A percentile compares a stretch with the other conserved stretches of the same genome.
These are phyloP conservation scores for Agraylea sexmaculata DNA, from an alignment of 1,140 invertebrate species.

Conservation along the genomic window DNA sequence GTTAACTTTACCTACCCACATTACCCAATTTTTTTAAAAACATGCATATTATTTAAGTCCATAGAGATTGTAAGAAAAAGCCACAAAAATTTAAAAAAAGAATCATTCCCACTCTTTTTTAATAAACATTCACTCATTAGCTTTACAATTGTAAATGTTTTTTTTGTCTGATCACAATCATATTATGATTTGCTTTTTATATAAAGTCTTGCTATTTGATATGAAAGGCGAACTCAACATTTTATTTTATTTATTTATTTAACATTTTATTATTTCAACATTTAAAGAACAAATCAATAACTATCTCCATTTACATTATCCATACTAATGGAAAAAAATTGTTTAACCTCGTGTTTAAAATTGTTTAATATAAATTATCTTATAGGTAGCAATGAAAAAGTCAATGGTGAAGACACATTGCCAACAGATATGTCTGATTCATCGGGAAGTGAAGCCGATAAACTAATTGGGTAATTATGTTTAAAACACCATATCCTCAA, in stretches of 20 bases:
- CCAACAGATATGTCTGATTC: constrained; percentile 72
- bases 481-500: too few relatives aligned
- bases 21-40: too few relatives aligned
- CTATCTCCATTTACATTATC: too few relatives aligned
- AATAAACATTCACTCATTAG: too few relatives aligned
- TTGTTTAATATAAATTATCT: neutral
- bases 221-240: neutral
- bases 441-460: constrained; percentile 67
- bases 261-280: neutral
- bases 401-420: constrained; percentile 30
- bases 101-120: too few relatives aligned
- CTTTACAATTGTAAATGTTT: too few relatives aligned
- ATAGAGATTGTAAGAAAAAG: neutral
- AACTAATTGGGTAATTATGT: constrained; percentile 33
- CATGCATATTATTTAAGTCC: neutral
- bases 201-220: too few relatives aligned
- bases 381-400: constrained; percentile 15
- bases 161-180: too few relatives aligned
- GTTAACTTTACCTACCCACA: too few relatives aligned
- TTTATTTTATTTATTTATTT: neutral
- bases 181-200: too few relatives aligned
- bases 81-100: neutral
- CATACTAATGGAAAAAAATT: too few relatives aligned
- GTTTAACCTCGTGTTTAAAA: neutral
- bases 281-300: too few relatives aligned